Percentiles rank a stretch among this genome's conserved stretches.
Conservation (phyloP, 2,888 invertebrate species). For the Melitaea athalia region DNA sequence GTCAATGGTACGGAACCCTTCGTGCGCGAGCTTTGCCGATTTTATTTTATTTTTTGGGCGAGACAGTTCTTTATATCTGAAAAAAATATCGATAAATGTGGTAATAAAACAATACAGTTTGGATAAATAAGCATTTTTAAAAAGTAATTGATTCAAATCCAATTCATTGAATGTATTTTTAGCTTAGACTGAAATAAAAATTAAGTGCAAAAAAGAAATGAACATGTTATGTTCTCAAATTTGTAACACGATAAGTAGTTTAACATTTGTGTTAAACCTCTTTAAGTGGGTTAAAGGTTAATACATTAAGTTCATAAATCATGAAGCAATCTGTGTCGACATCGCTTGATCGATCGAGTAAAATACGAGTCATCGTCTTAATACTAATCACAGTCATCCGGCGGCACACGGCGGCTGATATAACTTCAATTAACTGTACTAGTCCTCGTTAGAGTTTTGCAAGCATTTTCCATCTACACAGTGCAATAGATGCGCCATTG, state of each 20-base stretch:
- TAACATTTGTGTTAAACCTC: conserved; percentile 29
- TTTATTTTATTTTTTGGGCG: too few species aligned
- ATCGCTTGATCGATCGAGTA: conserved; percentile 63
- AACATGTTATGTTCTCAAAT: conserved; percentile 2
- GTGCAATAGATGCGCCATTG: conserved; percentile 75
- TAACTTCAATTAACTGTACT: conserved; percentile 72
- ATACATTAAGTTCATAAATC: conserved; percentile 56
- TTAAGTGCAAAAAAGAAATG: background rate
- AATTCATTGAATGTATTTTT: too few species aligned
- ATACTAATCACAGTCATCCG: conserved; percentile 52
- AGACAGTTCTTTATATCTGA: too few species aligned
- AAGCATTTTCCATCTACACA: conserved; percentile 41
- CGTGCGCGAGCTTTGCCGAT: too few species aligned
- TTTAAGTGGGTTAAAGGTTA: conserved; percentile 46
- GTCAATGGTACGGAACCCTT: too few species aligned
- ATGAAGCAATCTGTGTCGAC: conserved; percentile 55
- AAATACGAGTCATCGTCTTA: conserved; percentile 56
- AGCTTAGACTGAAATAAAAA: background rate
- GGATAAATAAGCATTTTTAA: too few species aligned
- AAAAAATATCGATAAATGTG: too few species aligned
- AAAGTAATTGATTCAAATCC: too few species aligned
- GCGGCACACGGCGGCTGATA: conserved; percentile 45
- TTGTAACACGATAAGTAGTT: conserved; percentile 24
- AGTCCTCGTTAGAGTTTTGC: conserved; percentile 67
- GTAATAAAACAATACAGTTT: too few species aligned